These are phyloP conservation scores for Lithophane semibrunnea DNA, from an alignment of 2,888 invertebrate species.

Conservation along the genomic window DNA sequence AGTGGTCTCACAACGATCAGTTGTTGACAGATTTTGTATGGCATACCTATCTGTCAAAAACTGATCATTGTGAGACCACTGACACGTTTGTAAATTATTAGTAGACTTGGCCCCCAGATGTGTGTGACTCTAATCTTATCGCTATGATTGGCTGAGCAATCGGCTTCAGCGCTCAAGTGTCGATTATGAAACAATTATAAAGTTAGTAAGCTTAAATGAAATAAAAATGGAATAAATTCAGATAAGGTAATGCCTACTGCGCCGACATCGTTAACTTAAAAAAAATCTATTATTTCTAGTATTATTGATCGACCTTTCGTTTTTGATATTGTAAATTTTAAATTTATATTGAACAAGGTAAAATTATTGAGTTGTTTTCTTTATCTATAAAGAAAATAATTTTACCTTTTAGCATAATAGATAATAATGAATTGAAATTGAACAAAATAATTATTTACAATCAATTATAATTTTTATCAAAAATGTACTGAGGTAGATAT, in stretches of 20 bases:
- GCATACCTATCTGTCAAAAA: too few relatives aligned
- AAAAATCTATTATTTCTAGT: neutral
- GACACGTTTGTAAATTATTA: too few relatives aligned
- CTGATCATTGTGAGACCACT: too few relatives aligned
- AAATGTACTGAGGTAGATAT: too few relatives aligned
- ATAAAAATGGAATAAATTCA: slow-evolving; percentile 4
- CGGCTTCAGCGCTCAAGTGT: neutral
- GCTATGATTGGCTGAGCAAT: neutral
- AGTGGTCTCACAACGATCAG: too few relatives aligned
- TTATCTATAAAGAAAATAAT: too few relatives aligned
- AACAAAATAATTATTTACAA: too few relatives aligned
- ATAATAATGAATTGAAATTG: too few relatives aligned
- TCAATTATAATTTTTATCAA: too few relatives aligned
- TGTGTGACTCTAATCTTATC: neutral
- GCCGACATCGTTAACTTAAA: neutral
- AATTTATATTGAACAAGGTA: neutral
- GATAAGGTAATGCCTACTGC: neutral
- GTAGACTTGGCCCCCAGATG: too few relatives aligned
- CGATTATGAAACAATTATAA: neutral
- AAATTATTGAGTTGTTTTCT: slow-evolving; percentile 3
- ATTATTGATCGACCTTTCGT: slow-evolving; percentile 30
- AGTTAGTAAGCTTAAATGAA: neutral
- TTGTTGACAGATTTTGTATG: too few relatives aligned
- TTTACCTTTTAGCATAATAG: too few relatives aligned
- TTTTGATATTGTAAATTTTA: slow-evolving; percentile 18